Conservation (phyloP, 2,888 invertebrate genomes). For the Nudaria mundana region DNA sequence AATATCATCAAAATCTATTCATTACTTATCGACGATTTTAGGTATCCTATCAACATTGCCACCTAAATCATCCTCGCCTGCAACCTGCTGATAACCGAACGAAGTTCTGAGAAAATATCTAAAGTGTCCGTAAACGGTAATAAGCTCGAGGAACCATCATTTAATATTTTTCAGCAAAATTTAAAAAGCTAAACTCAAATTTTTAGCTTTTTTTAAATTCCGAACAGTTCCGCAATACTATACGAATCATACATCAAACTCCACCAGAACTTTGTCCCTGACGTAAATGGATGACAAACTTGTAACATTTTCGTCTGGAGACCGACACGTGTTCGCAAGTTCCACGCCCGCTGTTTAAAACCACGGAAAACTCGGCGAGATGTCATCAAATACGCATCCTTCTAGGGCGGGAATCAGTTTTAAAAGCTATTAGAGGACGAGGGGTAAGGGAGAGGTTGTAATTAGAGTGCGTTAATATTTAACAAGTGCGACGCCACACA, state of each 20-base stretch:
- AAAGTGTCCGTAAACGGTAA: no score
- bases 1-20: no score
- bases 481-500: slow-evolving; percentile 74
- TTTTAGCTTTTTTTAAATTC: no score
- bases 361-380: slow-evolving; percentile 60
- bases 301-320: slow-evolving; percentile 9
- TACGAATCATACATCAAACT: slow-evolving; percentile 4
- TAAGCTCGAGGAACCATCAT: no score
- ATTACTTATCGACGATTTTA: no score
- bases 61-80: no score
- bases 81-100: no score
- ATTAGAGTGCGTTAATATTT: slow-evolving; percentile 81
- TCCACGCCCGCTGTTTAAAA: slow-evolving; percentile 40
- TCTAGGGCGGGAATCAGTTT: slow-evolving; percentile 77
- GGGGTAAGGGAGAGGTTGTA: slow-evolving; percentile 61
- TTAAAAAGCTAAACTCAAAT: no score
- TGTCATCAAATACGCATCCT: slow-evolving; percentile 81
- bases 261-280: background rate
- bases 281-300: slow-evolving; percentile 17
- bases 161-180: no score
- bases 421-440: slow-evolving; percentile 78
- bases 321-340: slow-evolving; percentile 30
- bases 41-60: no score
- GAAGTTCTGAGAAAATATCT: no score
- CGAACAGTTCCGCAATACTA: background rate